Evolutionary conservation across 1,140 invertebrate species (phyloP).

Genomic region (Choristoneura fumiferana): DNA sequence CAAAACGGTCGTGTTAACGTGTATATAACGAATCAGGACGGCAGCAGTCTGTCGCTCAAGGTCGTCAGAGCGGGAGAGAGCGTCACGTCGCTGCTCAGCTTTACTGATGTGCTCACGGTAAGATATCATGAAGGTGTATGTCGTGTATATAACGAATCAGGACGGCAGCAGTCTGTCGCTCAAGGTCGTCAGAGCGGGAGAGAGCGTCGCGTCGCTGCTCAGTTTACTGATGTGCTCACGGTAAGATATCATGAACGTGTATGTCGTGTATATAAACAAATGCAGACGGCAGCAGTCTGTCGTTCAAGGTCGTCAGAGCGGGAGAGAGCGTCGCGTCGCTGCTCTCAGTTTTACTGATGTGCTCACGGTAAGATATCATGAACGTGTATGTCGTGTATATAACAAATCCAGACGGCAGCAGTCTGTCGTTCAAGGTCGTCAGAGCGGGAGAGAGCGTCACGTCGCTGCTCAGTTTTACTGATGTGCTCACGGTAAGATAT

Average conservation of each 20-base stretch:
- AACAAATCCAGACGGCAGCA: too few relatives aligned
- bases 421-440: constrained; percentile 84
- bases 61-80: constrained; percentile 95
- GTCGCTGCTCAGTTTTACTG: constrained; percentile 95
- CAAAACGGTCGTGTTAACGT: constrained; percentile 96
- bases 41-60: constrained; percentile 90
- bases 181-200: constrained; percentile 95
- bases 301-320: constrained; percentile 85
- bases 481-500: constrained; percentile 89
- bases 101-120: constrained; percentile 96
- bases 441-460: constrained; percentile 91
- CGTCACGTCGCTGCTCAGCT: constrained; percentile 97
- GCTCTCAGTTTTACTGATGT: constrained; percentile 98
- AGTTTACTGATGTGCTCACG: constrained; percentile 97
- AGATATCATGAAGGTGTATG: constrained; percentile 92
- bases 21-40: constrained; percentile 91
- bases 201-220: constrained; percentile 96
- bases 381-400: constrained; percentile 79
- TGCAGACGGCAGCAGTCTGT: constrained; percentile 86
- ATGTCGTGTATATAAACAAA: constrained; percentile 97
- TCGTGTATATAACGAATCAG: constrained; percentile 94
- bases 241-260: constrained; percentile 91
- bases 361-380: constrained; percentile 86
- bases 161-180: constrained; percentile 89
- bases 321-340: constrained; percentile 98